phyloP scores from a whole-genome alignment of 2,113 vertebrate species.

The Myrmecobius fasciatus region DNA sequence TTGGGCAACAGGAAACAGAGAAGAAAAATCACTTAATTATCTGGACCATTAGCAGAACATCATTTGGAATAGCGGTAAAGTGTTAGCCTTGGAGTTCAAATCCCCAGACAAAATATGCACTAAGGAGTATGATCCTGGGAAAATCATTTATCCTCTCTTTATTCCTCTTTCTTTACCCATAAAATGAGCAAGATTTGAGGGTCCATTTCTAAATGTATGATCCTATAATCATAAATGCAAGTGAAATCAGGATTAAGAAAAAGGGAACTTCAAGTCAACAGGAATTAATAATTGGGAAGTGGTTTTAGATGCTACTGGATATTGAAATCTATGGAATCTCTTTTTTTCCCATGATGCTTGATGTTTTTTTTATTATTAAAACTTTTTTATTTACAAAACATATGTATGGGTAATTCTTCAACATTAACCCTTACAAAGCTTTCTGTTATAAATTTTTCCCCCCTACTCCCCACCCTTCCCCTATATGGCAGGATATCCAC shows the following conservation, averaged over 20 bases:
- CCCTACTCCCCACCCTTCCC: too few species aligned
- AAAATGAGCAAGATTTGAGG: neutral
- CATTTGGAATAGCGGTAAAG: neutral
- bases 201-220: neutral
- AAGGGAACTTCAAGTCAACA: neutral
- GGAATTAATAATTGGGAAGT: neutral
- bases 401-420: too few species aligned
- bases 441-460: too few species aligned
- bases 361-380: too few species aligned
- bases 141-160: neutral
- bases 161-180: neutral
- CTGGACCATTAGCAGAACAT: neutral
- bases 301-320: neutral
- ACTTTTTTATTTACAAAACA: too few species aligned
- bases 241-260: neutral
- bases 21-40: neutral
- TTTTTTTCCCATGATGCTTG: too few species aligned
- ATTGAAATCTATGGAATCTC: too few species aligned
- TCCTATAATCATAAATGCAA: neutral
- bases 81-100: neutral
- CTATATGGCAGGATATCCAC: too few species aligned
- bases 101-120: neutral
- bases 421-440: too few species aligned
- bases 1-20: slow-evolving; percentile 4
- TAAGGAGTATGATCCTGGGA: neutral